phyloP scores from a whole-genome alignment of 1,140 invertebrate species.

The Ephestia elutella region DNA sequence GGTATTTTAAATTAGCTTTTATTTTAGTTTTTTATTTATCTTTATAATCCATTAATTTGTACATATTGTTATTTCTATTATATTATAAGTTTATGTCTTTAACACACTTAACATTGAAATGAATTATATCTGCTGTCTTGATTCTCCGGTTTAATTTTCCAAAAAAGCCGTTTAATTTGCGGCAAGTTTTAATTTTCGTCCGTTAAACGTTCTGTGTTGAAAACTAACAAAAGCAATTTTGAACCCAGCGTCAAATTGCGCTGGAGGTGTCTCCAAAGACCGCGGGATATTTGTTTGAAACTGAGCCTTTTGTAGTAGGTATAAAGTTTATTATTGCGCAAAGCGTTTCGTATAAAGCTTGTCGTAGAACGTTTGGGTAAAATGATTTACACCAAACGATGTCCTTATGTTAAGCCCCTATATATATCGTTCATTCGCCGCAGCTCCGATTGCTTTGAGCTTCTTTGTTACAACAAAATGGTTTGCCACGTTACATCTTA shows the following conservation, averaged over 20 bases:
- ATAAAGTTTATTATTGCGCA: not conserved
- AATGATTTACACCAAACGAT: constrained; percentile 1
- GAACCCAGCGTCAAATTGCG: not conserved
- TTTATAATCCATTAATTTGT: too few species aligned
- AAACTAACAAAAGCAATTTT: constrained; percentile 1
- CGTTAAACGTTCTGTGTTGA: not conserved
- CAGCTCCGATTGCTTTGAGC: not conserved
- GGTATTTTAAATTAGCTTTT: too few species aligned
- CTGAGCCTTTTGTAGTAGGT: not conserved
- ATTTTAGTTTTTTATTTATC: too few species aligned
- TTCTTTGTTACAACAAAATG: not conserved
- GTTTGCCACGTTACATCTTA: not conserved
- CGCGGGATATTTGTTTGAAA: not conserved
- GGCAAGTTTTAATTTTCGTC: not conserved
- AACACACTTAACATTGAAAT: too few species aligned
- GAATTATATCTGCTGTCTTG: too few species aligned
- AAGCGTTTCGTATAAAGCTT: not conserved
- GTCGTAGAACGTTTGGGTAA: not conserved
- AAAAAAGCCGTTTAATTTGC: not conserved
- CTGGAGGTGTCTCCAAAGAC: not conserved
- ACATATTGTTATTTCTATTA: too few species aligned
- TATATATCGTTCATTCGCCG: not conserved
- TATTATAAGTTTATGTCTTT: too few species aligned
- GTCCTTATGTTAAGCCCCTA: not conserved
- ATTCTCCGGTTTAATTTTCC: too few species aligned